phyloP scores from a whole-genome alignment of 2,113 vertebrate genomes.

The Paramormyrops kingsleyae region DNA sequence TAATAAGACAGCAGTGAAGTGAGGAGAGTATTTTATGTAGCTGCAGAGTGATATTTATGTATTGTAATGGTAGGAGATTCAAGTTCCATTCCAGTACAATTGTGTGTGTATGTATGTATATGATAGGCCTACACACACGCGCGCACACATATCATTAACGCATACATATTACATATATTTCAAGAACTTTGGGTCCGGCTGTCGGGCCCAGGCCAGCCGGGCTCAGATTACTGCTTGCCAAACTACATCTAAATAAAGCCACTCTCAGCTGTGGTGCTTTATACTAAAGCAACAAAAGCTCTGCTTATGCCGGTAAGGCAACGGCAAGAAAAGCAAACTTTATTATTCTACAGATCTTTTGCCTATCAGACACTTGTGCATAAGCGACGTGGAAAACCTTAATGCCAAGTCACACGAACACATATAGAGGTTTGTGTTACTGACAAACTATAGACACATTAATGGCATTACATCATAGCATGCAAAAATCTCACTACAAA shows the following conservation, averaged over 20 bases:
- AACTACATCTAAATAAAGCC: neutral
- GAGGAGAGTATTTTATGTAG: neutral
- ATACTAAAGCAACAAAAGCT: neutral
- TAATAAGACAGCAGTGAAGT: neutral
- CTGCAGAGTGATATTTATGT: neutral
- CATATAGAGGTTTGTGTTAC: neutral
- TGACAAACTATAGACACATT: neutral
- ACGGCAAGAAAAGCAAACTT: neutral
- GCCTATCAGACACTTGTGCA: neutral
- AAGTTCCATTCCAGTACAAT: neutral
- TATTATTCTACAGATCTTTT: neutral
- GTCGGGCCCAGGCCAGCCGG: neutral
- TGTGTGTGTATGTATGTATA: neutral
- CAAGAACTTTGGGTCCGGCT: neutral
- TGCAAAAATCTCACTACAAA: neutral
- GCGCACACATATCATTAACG: neutral
- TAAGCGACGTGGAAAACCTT: neutral
- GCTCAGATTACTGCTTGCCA: neutral
- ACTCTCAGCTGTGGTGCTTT: neutral
- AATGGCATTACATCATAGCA: neutral
- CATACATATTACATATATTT: neutral
- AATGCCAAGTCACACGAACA: neutral
- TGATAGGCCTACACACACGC: neutral
- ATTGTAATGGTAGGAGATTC: neutral
- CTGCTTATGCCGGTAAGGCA: neutral